These are phyloP conservation scores for Microtus obscurus DNA, from an alignment of 2,797 vertebrate genomes.

Conservation along the genomic window DNA sequence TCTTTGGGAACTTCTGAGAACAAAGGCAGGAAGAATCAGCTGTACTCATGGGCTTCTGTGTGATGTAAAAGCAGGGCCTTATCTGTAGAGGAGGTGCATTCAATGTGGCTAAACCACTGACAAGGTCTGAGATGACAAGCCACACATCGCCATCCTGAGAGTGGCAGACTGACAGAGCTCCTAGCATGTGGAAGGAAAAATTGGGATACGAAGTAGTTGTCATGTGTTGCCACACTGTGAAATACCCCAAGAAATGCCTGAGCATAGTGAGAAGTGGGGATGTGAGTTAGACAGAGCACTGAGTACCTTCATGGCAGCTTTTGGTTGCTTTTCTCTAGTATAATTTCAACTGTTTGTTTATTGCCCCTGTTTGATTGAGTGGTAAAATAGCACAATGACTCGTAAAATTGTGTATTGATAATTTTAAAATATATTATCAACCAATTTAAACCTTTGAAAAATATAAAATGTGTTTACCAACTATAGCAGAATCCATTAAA, in stretches of 20 bases:
- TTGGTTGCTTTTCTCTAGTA: neutral
- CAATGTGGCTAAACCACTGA: neutral
- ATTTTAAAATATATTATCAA: conserved; percentile 24
- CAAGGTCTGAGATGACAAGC: neutral
- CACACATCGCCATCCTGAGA: neutral
- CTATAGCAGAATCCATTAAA: conserved; percentile 12
- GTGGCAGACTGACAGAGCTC: neutral
- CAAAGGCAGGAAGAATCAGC: neutral
- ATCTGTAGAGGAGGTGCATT: neutral
- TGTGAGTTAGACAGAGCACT: neutral
- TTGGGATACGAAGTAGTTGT: neutral
- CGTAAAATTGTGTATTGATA: conserved; percentile 14
- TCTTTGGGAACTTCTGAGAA: conserved; percentile 15
- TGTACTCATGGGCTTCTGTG: neutral
- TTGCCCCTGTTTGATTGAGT: neutral
- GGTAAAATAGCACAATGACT: conserved; percentile 7
- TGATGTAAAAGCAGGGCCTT: neutral
- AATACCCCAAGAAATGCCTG: neutral
- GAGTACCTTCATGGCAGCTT: neutral
- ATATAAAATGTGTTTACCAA: conserved; percentile 27
- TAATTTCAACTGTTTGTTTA: conserved; percentile 2
- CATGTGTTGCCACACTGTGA: neutral
- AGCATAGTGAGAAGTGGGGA: neutral
- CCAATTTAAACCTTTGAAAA: conserved; percentile 44
- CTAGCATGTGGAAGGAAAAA: neutral